Evolutionary conservation across 1,140 invertebrate species (phyloP), one percentile per base, ranked within the genome.

Genomic region (Aphelinus certus): DNA sequence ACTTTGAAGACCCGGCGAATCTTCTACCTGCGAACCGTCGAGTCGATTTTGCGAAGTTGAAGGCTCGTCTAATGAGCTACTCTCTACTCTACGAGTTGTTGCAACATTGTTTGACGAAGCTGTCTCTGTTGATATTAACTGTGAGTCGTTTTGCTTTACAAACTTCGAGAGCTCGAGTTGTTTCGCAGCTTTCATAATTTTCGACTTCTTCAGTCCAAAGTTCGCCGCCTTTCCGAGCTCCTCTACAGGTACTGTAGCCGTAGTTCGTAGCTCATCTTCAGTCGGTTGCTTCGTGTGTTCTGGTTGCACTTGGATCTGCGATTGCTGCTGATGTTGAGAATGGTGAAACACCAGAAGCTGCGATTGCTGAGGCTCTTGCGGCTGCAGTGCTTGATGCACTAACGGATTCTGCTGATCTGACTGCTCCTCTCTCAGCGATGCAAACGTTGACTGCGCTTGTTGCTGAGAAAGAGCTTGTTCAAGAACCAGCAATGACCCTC

Each of bases 21-120:
- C 4, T 62, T 62, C 68, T 43, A 26, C 26, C 26, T 61, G 56
- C 6, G 57, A 70, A 48, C 56, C 61, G 7, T 56, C 48, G n/a
- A 57, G 67, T 1, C 55, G 53, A 26, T 67, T 45, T 56, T 66
- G 4, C 6, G n/a, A 43, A 45, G 2, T 7, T 7, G 47, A 7
- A 6, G 10, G n/a, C 1, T 64, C 43, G 26, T 26, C 26, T 26
- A 26, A 26, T 26, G 26, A 26, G 26, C 26, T 26, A 26, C 26
- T 26, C 26, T 26, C 26, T 26, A 26, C 26, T 26, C 26, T 26
- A 26, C 26, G 26, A 26, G 26, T 26, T 26, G 26, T 26, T 26
- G 26, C 26, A 26, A 26, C 26, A 26, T 26, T 26, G 26, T 26
- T 26, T 26, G 26, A 26, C 26, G 26, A 26, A 26, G 26, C 26